A percentile compares a stretch with the other conserved stretches of the same genome.
These are phyloP conservation scores for Neopipo cinnamomea DNA, from an alignment of 2,113 vertebrate genomes.

Conservation along the genomic window DNA sequence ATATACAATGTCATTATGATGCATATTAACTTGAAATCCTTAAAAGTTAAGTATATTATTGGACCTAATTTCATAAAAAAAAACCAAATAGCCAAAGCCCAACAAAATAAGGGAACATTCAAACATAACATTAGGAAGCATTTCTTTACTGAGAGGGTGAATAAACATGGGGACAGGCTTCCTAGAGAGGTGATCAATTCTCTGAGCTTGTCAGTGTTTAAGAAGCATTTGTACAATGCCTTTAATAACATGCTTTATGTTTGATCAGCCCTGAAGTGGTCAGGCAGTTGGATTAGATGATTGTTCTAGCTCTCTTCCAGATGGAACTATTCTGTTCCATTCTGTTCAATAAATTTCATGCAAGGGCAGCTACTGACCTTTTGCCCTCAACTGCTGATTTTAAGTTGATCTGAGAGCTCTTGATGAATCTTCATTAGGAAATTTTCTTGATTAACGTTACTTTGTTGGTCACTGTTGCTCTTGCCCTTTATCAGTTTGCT, in stretches of 20 bases:
- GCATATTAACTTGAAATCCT: background rate
- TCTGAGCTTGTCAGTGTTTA: background rate
- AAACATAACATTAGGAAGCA: background rate
- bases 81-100: background rate
- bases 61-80: background rate
- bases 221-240: background rate
- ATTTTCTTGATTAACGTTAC: background rate
- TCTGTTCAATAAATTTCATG: background rate
- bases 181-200: background rate
- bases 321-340: background rate
- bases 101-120: background rate
- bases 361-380: background rate
- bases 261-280: background rate
- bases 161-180: background rate
- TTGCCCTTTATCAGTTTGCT: background rate
- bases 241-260: background rate
- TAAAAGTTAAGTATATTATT: background rate
- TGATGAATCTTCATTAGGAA: background rate
- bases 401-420: background rate
- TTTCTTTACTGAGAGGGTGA: background rate
- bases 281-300: background rate
- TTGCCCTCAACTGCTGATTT: accelerated
- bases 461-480: background rate
- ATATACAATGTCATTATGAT: background rate
- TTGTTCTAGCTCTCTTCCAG: background rate